phyloP scores from a whole-genome alignment of 2,888 invertebrate species.

The Mimumesa dahlbomi region DNA sequence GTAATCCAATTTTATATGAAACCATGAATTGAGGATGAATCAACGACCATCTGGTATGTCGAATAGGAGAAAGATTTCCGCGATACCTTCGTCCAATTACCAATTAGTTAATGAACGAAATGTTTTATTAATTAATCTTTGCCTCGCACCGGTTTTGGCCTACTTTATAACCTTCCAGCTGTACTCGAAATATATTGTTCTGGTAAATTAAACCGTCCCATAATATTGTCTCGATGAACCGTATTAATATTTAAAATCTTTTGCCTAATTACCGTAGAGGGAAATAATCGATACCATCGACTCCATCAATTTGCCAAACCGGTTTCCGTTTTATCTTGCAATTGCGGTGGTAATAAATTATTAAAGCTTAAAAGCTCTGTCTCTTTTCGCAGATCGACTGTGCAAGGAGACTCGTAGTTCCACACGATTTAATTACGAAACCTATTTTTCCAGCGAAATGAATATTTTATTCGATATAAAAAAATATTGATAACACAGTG shows the following conservation, averaged over 20 bases:
- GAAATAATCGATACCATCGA: slow-evolving; percentile 28
- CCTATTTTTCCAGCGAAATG: too few relatives aligned
- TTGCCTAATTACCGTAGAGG: slow-evolving; percentile 5
- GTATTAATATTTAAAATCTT: slow-evolving; percentile 39
- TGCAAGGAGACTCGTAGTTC: too few relatives aligned
- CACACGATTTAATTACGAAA: too few relatives aligned
- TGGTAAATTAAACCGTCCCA: slow-evolving; percentile 54
- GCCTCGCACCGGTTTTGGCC: slow-evolving; percentile 4
- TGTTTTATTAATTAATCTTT: slow-evolving; percentile 62
- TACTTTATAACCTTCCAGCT: slow-evolving; percentile 31
- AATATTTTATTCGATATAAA: too few relatives aligned
- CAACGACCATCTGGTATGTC: slow-evolving; percentile 35
- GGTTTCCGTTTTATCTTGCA: slow-evolving; percentile 25
- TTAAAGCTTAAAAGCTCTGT: not conserved
- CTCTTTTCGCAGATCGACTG: too few relatives aligned
- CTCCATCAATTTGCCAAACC: slow-evolving; percentile 15
- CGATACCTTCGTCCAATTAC: slow-evolving; percentile 50
- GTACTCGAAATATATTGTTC: slow-evolving; percentile 37
- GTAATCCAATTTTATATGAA: too few relatives aligned
- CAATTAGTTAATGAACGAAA: slow-evolving; percentile 68
- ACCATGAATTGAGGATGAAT: slow-evolving; percentile 33
- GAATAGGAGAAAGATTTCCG: slow-evolving; percentile 34
- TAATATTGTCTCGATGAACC: slow-evolving; percentile 38
- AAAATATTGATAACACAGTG: too few relatives aligned
- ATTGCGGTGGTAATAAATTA: slow-evolving; percentile 35